Percentiles rank a stretch among this genome's conserved stretches.
phyloP scores from a whole-genome alignment of 2,797 vertebrate genomes.

The Ibycter americanus region DNA sequence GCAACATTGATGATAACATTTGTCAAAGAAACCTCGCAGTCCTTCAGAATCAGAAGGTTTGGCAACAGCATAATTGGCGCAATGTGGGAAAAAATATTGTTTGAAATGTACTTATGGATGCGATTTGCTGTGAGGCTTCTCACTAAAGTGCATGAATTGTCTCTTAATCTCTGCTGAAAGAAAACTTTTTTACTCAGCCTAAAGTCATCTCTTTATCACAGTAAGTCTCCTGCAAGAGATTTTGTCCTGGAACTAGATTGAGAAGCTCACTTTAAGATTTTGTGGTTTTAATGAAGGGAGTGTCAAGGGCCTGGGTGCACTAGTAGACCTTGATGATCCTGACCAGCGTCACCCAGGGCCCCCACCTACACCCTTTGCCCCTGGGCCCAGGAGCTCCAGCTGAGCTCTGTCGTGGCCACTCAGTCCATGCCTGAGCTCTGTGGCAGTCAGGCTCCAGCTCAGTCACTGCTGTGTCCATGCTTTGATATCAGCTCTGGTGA shows the following conservation, averaged over 20 bases:
- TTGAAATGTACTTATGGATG: constrained; percentile 67
- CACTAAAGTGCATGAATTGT: constrained; percentile 63
- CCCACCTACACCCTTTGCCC: neutral
- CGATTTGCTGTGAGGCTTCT: constrained; percentile 66
- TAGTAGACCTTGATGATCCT: neutral
- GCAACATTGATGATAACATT: constrained; percentile 61
- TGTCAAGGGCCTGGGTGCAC: neutral
- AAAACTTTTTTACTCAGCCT: constrained; percentile 29
- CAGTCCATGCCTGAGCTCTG: neutral
- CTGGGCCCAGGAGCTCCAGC: neutral
- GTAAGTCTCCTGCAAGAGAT: neutral
- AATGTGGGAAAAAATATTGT: constrained; percentile 62
- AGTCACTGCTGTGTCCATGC: neutral
- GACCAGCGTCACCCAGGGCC: neutral
- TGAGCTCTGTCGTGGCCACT: neutral
- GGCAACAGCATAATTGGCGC: constrained; percentile 51
- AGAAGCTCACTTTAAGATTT: neutral
- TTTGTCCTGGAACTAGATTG: neutral
- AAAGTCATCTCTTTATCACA: neutral
- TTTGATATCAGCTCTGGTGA: neutral
- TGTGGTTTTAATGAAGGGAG: neutral
- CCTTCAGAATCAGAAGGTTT: constrained; percentile 52
- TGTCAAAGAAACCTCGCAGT: constrained; percentile 61
- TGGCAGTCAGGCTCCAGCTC: neutral
- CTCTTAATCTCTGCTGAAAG: constrained; percentile 59